Base-by-base conservation (phyloP, 2,888 invertebrate species). In the Cremastobaeus sp. region DNA sequence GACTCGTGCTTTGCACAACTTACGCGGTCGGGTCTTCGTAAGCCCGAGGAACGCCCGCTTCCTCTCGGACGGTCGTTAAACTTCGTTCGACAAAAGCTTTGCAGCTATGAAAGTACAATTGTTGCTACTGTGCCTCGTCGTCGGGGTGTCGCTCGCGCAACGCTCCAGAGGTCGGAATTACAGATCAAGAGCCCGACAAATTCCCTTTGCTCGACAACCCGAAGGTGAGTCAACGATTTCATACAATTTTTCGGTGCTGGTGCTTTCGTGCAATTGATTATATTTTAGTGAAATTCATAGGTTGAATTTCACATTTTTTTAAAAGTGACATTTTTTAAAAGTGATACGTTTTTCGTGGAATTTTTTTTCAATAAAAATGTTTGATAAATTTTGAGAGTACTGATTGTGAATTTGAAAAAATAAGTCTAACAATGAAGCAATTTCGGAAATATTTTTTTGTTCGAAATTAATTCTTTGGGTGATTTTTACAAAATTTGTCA, bases 211-310 rank as follows among this genome's bases (percentile, higher is more conserved):
- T 1, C 79, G 72, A n/a, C 80, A 82, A 76, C 77, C 78, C 3
- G 82, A 83, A 79, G 82, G 85, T 85, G 59, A 80, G 83, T 79
- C 32, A 2, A 30, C 18, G 9, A 9, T 17, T 18, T 18, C 18
- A n/a, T n/a, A n/a, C n/a, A n/a, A n/a, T n/a, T n/a, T n/a, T n/a
- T n/a, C n/a, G n/a, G n/a, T n/a, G 17, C 9, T 1, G 1, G 15
- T 45, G 43, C 21, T 43, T 21, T n/a, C n/a, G n/a, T n/a, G n/a
- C n/a, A n/a, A n/a, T n/a, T n/a, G n/a, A n/a, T n/a, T n/a, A n/a
- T n/a, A n/a, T n/a, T n/a, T n/a, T n/a, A n/a, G n/a, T n/a, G n/a
- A n/a, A n/a, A n/a, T n/a, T n/a, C n/a, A n/a, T n/a, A n/a, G n/a
- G n/a, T n/a, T n/a, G n/a, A n/a, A n/a, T n/a, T n/a, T n/a, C n/a